Evolutionary conservation across 2,797 vertebrate genomes (phyloP).

Genomic region (Borostomias antarcticus): DNA sequence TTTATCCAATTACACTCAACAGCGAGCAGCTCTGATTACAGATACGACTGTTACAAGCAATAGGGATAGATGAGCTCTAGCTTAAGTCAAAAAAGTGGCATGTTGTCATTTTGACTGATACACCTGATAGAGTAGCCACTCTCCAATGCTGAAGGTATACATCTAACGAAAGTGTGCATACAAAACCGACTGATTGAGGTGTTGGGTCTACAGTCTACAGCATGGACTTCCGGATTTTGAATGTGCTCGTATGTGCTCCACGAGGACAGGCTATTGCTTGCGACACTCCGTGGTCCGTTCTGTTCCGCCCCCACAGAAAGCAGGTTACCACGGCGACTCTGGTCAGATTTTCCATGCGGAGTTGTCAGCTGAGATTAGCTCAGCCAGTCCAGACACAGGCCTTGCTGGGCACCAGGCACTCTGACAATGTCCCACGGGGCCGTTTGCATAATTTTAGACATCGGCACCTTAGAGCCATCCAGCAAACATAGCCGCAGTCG

Average conservation of each 20-base stretch:
- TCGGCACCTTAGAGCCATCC: conserved; percentile 29
- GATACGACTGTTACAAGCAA: not conserved
- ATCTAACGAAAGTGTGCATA: too few relatives aligned
- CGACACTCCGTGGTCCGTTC: not conserved
- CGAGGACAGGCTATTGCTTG: not conserved
- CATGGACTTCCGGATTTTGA: too few relatives aligned
- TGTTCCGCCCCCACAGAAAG: conserved; percentile 20
- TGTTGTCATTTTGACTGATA: too few relatives aligned
- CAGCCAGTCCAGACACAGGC: conserved; percentile 50
- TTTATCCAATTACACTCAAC: not conserved
- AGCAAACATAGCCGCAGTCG: conserved; percentile 26
- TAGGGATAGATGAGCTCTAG: too few relatives aligned
- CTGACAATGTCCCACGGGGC: conserved; percentile 16
- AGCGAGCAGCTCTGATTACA: not conserved
- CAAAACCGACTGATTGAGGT: too few relatives aligned
- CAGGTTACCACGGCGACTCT: conserved; percentile 55
- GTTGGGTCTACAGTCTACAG: not conserved
- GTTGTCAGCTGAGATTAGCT: conserved; percentile 69
- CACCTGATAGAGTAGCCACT: too few relatives aligned
- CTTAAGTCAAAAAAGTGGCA: too few relatives aligned
- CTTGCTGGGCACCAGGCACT: conserved; percentile 31
- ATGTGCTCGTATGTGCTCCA: too few relatives aligned
- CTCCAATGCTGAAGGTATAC: too few relatives aligned
- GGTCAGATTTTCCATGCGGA: conserved; percentile 61
- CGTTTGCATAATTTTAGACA: conserved; percentile 65